Conservation (phyloP, 1,140 invertebrate species). For the Mya arenaria region DNA sequence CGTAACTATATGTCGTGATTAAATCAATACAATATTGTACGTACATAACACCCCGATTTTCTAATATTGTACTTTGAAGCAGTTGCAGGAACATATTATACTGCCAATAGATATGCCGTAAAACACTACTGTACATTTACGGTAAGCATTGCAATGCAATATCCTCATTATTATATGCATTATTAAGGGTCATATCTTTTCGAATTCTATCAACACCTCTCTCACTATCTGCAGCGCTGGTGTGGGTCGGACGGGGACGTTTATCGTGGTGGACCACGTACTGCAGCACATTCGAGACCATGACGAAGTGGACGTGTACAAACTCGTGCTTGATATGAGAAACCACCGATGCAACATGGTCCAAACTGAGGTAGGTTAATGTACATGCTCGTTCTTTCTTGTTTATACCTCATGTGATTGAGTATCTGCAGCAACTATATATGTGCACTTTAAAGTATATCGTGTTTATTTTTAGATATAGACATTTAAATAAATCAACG, state of each 20-base stretch:
- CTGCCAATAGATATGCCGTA: no score
- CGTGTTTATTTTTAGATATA: not conserved
- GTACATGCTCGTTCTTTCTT: not conserved
- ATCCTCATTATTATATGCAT: no score
- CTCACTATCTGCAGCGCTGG: no score
- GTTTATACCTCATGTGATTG: not conserved
- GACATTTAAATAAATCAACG: not conserved
- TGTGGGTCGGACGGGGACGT: constrained; percentile 85
- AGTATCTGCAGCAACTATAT: not conserved
- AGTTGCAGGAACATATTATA: no score
- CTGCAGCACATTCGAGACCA: constrained; percentile 91
- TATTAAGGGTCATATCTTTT: no score
- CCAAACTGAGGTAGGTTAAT: constrained; percentile 89
- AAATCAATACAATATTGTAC: no score
- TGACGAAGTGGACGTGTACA: constrained; percentile 98
- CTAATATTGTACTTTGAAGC: no score
- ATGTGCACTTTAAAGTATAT: not conserved
- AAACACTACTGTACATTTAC: no score
- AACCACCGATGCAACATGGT: constrained; percentile 88
- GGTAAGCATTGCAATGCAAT: no score
- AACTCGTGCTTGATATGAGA: constrained; percentile 96
- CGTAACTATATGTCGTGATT: no score
- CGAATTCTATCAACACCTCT: no score
- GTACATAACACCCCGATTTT: no score
- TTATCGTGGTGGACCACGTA: constrained; percentile 99